Conservation (phyloP, 1,140 invertebrate species). For the Zophobas atratus region DNA sequence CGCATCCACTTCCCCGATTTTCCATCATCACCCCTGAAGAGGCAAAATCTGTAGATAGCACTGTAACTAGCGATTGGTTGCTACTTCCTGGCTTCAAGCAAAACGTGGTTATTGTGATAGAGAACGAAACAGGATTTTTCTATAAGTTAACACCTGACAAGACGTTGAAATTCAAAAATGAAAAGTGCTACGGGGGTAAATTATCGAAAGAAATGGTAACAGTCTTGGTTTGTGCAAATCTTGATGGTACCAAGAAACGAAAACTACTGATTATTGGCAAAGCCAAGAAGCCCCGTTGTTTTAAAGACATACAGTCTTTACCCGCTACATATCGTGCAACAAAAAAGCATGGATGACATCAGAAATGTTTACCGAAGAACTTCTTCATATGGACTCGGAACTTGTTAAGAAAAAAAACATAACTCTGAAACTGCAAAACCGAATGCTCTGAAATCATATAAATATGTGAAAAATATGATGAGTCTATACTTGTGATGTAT, state of each 20-base stretch:
- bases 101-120: background rate
- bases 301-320: too few relatives aligned
- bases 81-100: too few relatives aligned
- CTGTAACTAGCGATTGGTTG: too few relatives aligned
- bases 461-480: too few relatives aligned
- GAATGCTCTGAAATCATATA: too few relatives aligned
- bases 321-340: constrained; percentile 26
- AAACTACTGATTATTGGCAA: constrained; percentile 57
- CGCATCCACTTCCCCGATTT: too few relatives aligned
- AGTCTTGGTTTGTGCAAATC: constrained; percentile 55
- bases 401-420: constrained; percentile 20
- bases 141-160: constrained; percentile 64
- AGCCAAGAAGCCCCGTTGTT: too few relatives aligned
- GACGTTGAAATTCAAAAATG: constrained; percentile 63
- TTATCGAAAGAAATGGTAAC: constrained; percentile 58
- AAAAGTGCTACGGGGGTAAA: constrained; percentile 60
- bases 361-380: constrained; percentile 46
- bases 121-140: constrained; percentile 67
- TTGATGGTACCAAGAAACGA: constrained; percentile 69
- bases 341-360: constrained; percentile 52
- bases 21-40: too few relatives aligned
- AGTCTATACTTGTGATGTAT: too few relatives aligned
- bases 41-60: too few relatives aligned
- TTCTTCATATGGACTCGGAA: constrained; percentile 43
- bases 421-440: background rate